These are phyloP conservation scores for Helicoverpa zea DNA, from an alignment of 1,140 invertebrate species.

Conservation along the genomic window DNA sequence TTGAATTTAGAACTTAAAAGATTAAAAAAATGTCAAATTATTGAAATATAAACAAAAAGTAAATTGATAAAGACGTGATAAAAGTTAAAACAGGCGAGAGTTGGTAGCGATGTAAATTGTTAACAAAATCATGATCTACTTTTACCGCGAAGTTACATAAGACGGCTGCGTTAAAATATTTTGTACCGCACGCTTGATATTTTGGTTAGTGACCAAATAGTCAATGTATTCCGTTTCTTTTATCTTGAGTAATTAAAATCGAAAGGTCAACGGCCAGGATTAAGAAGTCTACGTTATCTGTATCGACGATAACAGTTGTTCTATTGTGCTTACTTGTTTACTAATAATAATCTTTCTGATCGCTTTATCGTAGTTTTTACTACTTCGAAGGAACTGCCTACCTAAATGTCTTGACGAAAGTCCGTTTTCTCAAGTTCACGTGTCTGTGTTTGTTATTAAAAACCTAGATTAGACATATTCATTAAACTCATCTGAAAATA, in stretches of 20 bases:
- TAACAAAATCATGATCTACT: conserved; percentile 10
- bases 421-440: no score
- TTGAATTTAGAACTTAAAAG: background rate
- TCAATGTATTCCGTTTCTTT: background rate
- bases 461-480: no score
- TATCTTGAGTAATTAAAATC: conserved; percentile 23
- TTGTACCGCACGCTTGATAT: background rate
- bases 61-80: no score
- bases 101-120: conserved; percentile 3
- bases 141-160: conserved; percentile 3
- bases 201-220: background rate
- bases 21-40: background rate
- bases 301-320: conserved; percentile 32
- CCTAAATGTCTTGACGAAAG: no score
- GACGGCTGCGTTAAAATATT: background rate
- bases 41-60: background rate
- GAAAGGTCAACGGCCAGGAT: conserved; percentile 43
- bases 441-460: no score
- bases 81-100: background rate
- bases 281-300: conserved; percentile 15
- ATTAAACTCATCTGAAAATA: no score
- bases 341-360: background rate
- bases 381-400: no score
- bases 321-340: conserved; percentile 18
- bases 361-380: background rate